Conservation (phyloP, 1,140 invertebrate species). For the Caligus rogercresseyi region DNA sequence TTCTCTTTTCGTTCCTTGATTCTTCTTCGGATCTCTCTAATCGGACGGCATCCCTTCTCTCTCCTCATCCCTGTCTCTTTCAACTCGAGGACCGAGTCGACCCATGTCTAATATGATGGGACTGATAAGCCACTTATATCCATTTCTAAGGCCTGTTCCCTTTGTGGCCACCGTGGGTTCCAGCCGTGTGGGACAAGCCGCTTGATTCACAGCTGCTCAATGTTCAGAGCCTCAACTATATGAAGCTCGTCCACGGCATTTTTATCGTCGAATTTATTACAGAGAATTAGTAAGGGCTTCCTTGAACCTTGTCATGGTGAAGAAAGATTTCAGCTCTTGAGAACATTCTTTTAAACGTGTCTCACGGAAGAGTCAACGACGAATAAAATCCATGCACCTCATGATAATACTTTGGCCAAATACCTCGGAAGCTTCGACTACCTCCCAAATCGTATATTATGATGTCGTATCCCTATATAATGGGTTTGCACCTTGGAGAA, state of each 20-base stretch:
- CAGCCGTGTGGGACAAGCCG: conserved; percentile 3
- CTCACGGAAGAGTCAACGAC: conserved; percentile 15
- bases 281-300: conserved; percentile 10
- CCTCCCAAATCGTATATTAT: conserved; percentile 19
- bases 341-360: not conserved
- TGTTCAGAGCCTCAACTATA: conserved; percentile 12
- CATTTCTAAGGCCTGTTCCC: not conserved
- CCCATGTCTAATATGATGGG: not conserved
- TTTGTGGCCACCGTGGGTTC: conserved; percentile 6
- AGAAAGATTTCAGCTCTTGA: conserved; percentile 2
- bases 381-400: conserved; percentile 20
- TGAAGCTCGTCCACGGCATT: conserved; percentile 11
- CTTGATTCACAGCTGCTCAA: conserved; percentile 4
- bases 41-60: not conserved
- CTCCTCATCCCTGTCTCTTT: conserved; percentile 4
- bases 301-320: conserved; percentile 3
- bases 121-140: conserved; percentile 9
- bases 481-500: conserved; percentile 7
- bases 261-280: conserved; percentile 13
- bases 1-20: conserved; percentile 6
- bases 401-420: conserved; percentile 19
- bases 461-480: conserved; percentile 8
- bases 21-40: not conserved
- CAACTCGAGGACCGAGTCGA: conserved; percentile 8
- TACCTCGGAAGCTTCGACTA: conserved; percentile 16